phyloP scores from a whole-genome alignment of 2,797 vertebrate genomes.

The Cyprinodon diabolis region DNA sequence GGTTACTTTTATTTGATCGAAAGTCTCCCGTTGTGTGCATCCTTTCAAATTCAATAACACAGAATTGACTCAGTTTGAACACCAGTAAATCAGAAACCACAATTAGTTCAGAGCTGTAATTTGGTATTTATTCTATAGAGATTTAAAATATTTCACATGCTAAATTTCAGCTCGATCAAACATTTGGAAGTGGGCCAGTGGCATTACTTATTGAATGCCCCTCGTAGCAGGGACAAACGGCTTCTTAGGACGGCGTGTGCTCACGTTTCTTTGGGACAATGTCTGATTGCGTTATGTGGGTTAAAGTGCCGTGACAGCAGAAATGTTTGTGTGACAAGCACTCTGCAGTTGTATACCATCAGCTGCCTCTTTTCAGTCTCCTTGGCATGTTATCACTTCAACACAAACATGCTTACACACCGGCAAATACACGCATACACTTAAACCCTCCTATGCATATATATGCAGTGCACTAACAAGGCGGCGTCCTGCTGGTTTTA shows the following conservation, averaged over 20 bases:
- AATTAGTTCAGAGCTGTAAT: too few relatives aligned
- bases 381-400: slow-evolving; percentile 73
- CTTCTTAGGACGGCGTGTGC: slow-evolving; percentile 66
- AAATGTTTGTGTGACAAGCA: slow-evolving; percentile 85
- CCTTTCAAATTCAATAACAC: too few relatives aligned
- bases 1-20: too few relatives aligned
- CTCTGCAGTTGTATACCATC: slow-evolving; percentile 75
- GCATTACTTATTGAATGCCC: too few relatives aligned
- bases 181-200: too few relatives aligned
- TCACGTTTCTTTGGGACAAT: slow-evolving; percentile 5
- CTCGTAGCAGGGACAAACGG: slow-evolving; percentile 79
- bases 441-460: slow-evolving; percentile 33
- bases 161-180: too few relatives aligned
- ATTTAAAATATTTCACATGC: too few relatives aligned
- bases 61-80: too few relatives aligned
- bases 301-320: slow-evolving; percentile 83
- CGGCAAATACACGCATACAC: slow-evolving; percentile 24
- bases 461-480: slow-evolving; percentile 45
- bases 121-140: too few relatives aligned
- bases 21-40: too few relatives aligned
- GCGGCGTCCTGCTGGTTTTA: slow-evolving; percentile 66
- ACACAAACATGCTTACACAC: slow-evolving; percentile 27
- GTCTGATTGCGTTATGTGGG: slow-evolving; percentile 69
- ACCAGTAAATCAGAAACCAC: too few relatives aligned
- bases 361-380: slow-evolving; percentile 77